Evolutionary conservation across 2,797 vertebrate genomes (phyloP), one percentile per base, ranked within the genome.

Genomic region (Phataginus tricuspis): DNA sequence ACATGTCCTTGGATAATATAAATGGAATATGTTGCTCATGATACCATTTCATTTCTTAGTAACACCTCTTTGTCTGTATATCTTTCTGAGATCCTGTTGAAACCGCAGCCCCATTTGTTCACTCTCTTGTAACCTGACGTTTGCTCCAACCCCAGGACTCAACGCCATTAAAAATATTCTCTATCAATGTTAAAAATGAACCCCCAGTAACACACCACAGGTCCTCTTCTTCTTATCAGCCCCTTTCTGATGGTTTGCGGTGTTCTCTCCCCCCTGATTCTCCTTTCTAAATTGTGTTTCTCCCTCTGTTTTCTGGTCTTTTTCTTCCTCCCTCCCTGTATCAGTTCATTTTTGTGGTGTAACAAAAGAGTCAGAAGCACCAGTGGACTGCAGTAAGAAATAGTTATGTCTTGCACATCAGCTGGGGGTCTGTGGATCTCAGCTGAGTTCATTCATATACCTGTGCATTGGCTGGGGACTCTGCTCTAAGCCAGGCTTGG

Each of bases 371-470:
- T 59, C 39, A 16, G 39, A 82, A 69, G 71, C 10, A 79, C 12
- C 23, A 75, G 14, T 10, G 51, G 45, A 13, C 63, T 34, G 18
- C 14, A 29, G 18, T 18, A 74, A 39, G 45, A 91, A 86, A 51
- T n/a, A 49, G 25, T 69, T 53, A 42, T 69, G 92, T 74, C 19
- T 69, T 27, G 19, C 1, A 2, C 19, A 57, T 23, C 21, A 42
- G 23, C 2, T 45, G 18, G 21, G 19, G 27, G 42, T 63, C 10
- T 9, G 23, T 1, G 10, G 31, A 5, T 34, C 51, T 66, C 59
- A 1, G 31, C 3, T 2, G 31, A 39, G 49, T 34, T 37, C n/a
- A 11, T 18, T 27, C 53, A 21, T 1, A 0, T 13, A 19, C 12
- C 21, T 78, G 31, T 10, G 8, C 10, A 2, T 13, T 68, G 42